Percentiles rank a stretch among this genome's conserved stretches.
These are phyloP conservation scores for Hippolais icterina DNA, from an alignment of 2,113 vertebrate species.

Conservation along the genomic window DNA sequence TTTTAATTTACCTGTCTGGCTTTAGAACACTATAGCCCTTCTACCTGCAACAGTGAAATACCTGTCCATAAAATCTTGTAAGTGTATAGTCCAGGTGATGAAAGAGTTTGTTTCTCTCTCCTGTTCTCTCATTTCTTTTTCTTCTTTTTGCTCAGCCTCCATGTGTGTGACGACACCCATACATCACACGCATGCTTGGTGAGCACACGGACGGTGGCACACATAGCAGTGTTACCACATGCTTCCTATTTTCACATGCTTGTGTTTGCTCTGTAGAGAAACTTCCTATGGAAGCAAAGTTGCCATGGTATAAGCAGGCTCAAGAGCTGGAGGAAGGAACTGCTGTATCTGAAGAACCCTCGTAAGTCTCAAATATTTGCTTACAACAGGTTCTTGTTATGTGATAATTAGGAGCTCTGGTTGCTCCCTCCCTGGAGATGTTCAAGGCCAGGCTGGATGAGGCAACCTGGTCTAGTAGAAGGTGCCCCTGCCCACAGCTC, in stretches of 20 bases:
- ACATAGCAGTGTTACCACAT: fast-evolving
- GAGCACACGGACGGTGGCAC: neutral
- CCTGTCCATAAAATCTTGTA: neutral
- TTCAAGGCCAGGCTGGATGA: neutral
- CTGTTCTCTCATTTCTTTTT: neutral
- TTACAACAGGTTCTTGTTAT: neutral
- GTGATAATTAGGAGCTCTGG: neutral
- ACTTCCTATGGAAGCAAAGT: conserved; percentile 89
- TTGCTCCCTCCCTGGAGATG: neutral
- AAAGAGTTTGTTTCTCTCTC: neutral
- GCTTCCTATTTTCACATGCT: neutral
- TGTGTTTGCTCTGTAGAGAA: conserved; percentile 78
- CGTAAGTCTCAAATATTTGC: conserved; percentile 80
- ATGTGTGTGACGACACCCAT: fast-evolving
- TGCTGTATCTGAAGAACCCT: conserved; percentile 85
- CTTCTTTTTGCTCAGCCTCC: neutral
- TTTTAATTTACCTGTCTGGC: neutral
- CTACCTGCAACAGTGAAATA: neutral
- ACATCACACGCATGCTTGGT: fast-evolving
- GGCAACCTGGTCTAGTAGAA: neutral
- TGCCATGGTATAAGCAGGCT: conserved; percentile 95
- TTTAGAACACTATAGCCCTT: neutral
- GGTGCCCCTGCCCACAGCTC: fast-evolving
- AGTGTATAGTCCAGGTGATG: fast-evolving
- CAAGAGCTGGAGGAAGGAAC: conserved; percentile 91